A percentile compares a stretch with the other conserved stretches of the same genome.
Conservation (phyloP, 2,888 invertebrate genomes). For the Calameuta filiformis region DNA sequence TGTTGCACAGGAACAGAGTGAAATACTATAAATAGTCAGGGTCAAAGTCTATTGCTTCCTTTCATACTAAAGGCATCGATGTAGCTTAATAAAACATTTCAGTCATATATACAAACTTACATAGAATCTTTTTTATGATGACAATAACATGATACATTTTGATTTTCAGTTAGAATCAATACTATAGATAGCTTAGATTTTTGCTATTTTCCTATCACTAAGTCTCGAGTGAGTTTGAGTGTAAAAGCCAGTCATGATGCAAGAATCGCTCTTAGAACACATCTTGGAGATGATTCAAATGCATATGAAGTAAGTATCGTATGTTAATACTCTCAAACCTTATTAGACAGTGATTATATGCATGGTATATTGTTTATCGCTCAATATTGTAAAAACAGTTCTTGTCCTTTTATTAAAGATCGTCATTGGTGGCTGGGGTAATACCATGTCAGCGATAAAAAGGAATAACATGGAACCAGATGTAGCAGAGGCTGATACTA, state of each 20-base stretch:
- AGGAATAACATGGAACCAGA: conserved; percentile 37
- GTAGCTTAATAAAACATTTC: not conserved
- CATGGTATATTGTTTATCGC: not conserved
- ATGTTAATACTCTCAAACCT: conserved; percentile 2
- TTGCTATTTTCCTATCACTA: conserved; percentile 48
- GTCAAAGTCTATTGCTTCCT: not conserved
- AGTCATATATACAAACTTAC: not conserved
- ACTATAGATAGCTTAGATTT: conserved; percentile 46
- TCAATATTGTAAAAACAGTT: not conserved
- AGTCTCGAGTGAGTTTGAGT: conserved; percentile 34
- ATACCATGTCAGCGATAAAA: conserved; percentile 47
- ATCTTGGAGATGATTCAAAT: conserved; percentile 46
- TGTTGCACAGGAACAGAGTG: not conserved
- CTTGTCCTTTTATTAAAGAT: conserved; percentile 32
- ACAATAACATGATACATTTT: not conserved
- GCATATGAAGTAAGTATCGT: conserved; percentile 42
- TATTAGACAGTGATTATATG: not conserved
- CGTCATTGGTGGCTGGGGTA: conserved; percentile 45
- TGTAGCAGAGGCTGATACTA: conserved; percentile 43
- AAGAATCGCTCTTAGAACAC: conserved; percentile 47
- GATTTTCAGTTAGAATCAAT: conserved; percentile 39
- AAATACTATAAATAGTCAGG: not conserved
- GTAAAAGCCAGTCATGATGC: conserved; percentile 47
- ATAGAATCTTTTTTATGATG: not conserved
- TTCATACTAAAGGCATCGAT: not conserved